phyloP scores from a whole-genome alignment of 2,888 invertebrate genomes.

The Lasioglossum figueresi region DNA sequence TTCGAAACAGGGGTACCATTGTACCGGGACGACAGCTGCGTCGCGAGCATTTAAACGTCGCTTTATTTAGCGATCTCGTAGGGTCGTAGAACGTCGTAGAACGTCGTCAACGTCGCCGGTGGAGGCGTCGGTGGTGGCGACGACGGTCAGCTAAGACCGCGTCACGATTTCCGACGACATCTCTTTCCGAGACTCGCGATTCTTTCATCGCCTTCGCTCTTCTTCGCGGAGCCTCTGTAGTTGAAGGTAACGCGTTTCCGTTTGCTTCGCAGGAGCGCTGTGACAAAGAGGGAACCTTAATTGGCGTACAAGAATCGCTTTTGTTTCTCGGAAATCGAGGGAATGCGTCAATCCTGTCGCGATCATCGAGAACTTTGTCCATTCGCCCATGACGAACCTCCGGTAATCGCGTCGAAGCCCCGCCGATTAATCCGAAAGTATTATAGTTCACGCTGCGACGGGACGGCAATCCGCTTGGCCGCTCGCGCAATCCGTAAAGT shows the following conservation, averaged over 20 bases:
- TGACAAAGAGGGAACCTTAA: not conserved
- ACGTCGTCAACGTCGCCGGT: not conserved
- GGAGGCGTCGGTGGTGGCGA: not conserved
- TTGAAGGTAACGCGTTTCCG: not conserved
- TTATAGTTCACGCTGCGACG: slow-evolving; percentile 1
- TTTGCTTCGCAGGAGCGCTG: not conserved
- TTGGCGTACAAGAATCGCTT: not conserved
- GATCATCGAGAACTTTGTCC: not conserved
- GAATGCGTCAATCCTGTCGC: not conserved
- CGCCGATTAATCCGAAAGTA: not conserved
- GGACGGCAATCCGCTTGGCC: not conserved
- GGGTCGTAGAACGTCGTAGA: slow-evolving; percentile 5
- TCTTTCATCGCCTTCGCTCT: not conserved
- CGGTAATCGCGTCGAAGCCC: slow-evolving; percentile 2
- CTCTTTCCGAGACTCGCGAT: not conserved
- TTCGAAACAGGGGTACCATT: slow-evolving; percentile 68
- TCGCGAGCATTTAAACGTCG: slow-evolving; percentile 60
- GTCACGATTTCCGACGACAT: too few relatives aligned
- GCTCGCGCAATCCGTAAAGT: not conserved
- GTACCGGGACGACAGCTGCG: slow-evolving; percentile 63
- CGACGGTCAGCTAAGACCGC: not conserved
- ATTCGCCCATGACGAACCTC: not conserved
- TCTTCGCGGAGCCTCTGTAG: not conserved
- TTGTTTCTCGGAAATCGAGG: not conserved
- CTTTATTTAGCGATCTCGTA: slow-evolving; percentile 46